phyloP scores from a whole-genome alignment of 2,113 vertebrate genomes.

The Amblyopsis rosae region DNA sequence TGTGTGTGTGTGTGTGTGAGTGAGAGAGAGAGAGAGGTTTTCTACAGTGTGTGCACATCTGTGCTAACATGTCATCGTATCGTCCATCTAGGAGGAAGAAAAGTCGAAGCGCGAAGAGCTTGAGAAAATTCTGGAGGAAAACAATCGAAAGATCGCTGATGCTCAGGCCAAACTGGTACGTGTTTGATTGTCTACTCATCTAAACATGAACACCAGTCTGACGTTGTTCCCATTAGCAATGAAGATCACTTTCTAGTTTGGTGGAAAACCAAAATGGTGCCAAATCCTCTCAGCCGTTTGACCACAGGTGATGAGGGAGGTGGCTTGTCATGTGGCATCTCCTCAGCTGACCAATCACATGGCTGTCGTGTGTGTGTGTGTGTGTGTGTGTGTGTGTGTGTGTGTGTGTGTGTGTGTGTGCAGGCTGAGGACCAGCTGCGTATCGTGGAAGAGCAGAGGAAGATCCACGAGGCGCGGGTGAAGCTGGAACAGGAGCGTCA shows the following conservation, averaged over 20 bases:
- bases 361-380: not conserved
- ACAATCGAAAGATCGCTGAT: conserved; percentile 99
- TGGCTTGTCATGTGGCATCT: no score
- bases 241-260: not conserved
- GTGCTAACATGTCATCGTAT: conserved; percentile 90
- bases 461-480: conserved; percentile 99
- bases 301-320: no score
- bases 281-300: no score
- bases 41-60: conserved; percentile 37
- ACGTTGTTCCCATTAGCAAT: not conserved
- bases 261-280: no score
- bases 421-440: conserved; percentile 99
- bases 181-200: not conserved
- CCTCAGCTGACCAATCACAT: no score
- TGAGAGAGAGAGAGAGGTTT: not conserved
- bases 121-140: conserved; percentile 99
- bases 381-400: conserved; percentile 13
- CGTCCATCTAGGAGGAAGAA: conserved; percentile 98
- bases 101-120: conserved; percentile 98
- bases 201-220: not conserved
- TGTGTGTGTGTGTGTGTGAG: conserved; percentile 26
- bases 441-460: conserved; percentile 99
- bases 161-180: conserved; percentile 99
- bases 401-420: conserved; percentile 61
- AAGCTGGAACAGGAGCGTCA: conserved; percentile 99